phyloP scores from a whole-genome alignment of 2,113 vertebrate species.

The Calidris pugnax region DNA sequence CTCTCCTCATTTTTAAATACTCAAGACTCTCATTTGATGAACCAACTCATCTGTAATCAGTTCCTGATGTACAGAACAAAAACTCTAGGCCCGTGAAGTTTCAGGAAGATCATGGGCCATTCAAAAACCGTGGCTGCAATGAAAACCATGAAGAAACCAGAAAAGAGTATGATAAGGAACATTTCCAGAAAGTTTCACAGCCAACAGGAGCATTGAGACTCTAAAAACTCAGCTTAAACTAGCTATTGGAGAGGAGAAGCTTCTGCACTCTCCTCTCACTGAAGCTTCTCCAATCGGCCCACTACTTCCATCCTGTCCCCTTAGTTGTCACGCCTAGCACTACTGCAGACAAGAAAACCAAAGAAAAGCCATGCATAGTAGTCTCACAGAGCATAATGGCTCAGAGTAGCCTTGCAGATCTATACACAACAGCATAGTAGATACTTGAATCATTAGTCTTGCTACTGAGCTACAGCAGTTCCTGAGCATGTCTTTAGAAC shows the following conservation, averaged over 20 bases:
- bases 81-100: not conserved
- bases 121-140: not conserved
- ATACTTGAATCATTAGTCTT: not conserved
- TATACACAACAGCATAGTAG: rapidly evolving
- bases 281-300: not conserved
- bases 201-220: not conserved
- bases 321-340: not conserved
- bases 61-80: not conserved
- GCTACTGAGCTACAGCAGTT: not conserved
- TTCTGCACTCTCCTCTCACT: not conserved
- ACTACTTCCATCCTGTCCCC: not conserved
- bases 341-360: not conserved
- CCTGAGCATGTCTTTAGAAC: not conserved
- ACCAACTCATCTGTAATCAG: not conserved
- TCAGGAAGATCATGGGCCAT: not conserved
- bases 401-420: not conserved
- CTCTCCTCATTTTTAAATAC: not conserved
- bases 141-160: not conserved
- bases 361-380: not conserved
- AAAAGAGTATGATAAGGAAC: not conserved
- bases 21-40: not conserved
- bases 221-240: not conserved
- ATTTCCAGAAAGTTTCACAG: not conserved
- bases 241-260: not conserved
- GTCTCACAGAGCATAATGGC: not conserved